Percentiles rank a stretch among this genome's conserved stretches.
Conservation (phyloP, 2,113 vertebrate genomes). For the Balaeniceps rex region DNA sequence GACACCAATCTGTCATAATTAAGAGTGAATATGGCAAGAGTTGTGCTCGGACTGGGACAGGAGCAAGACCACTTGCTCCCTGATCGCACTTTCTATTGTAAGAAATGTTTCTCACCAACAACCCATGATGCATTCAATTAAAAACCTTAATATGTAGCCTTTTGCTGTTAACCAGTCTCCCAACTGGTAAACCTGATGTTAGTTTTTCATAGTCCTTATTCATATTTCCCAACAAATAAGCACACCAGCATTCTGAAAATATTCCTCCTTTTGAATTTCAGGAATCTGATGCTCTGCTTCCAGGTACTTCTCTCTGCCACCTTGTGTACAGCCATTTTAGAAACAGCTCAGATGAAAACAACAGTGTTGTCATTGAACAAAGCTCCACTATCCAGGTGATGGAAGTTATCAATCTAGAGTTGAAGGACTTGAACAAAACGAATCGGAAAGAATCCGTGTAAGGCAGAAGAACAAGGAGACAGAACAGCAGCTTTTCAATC, state of each 20-base stretch:
- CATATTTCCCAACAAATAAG: background rate
- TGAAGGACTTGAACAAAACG: constrained; percentile 68
- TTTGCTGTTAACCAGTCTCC: background rate
- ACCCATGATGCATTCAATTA: background rate
- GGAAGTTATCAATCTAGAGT: constrained; percentile 51
- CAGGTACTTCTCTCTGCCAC: background rate
- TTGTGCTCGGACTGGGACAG: background rate
- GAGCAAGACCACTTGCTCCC: background rate
- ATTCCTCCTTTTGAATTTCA: constrained; percentile 42
- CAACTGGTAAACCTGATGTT: background rate
- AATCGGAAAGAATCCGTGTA: constrained; percentile 43
- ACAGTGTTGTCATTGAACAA: background rate
- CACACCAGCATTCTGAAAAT: background rate
- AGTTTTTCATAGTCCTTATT: background rate
- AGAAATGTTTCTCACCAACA: background rate
- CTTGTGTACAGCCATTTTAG: constrained; percentile 44
- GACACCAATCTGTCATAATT: background rate
- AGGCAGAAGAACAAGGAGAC: constrained; percentile 48
- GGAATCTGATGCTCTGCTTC: background rate
- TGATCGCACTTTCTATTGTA: background rate
- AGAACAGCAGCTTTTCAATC: constrained; percentile 54
- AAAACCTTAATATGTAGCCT: background rate
- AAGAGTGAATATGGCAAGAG: background rate
- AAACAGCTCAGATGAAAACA: constrained; percentile 46
- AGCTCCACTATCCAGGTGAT: constrained; percentile 3